Conservation (phyloP, 2,113 vertebrate genomes). For the Platichthys flesus region DNA sequence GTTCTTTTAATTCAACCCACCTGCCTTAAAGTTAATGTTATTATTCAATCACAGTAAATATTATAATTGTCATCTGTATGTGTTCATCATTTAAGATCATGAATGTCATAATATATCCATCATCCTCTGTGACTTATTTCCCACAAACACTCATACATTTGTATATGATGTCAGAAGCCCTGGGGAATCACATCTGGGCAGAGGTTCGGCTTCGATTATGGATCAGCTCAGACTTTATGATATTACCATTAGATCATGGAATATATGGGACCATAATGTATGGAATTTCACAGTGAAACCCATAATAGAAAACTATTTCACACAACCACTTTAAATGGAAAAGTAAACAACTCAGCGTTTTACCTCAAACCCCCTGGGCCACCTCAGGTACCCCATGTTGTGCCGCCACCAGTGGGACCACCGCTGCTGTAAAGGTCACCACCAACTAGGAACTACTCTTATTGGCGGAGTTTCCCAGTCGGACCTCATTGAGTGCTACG, state of each 20-base stretch:
- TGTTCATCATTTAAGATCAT: neutral
- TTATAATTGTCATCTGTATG: neutral
- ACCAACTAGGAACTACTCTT: slow-evolving; percentile 59
- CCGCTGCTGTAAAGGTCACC: neutral
- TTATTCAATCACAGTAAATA: neutral
- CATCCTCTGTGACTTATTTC: neutral
- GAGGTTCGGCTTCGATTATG: slow-evolving; percentile 33
- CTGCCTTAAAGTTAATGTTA: neutral
- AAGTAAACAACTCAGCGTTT: slow-evolving; percentile 29
- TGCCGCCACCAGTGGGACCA: neutral
- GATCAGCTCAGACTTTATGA: slow-evolving; percentile 12
- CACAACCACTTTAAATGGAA: slow-evolving; percentile 10
- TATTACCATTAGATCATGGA: slow-evolving; percentile 23
- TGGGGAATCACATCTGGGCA: slow-evolving; percentile 26
- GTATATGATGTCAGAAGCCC: slow-evolving; percentile 25
- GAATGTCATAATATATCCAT: slow-evolving; percentile 9
- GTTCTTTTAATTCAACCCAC: neutral
- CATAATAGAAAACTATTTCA: slow-evolving; percentile 11
- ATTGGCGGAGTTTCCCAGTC: slow-evolving; percentile 30
- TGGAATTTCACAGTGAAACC: neutral
- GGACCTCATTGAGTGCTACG: slow-evolving; percentile 60
- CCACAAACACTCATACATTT: slow-evolving; percentile 1
- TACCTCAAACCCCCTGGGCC: slow-evolving; percentile 3
- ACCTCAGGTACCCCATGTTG: neutral
- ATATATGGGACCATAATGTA: neutral